Conservation (phyloP, 2,888 invertebrate genomes). For the Carterocephalus palaemon region DNA sequence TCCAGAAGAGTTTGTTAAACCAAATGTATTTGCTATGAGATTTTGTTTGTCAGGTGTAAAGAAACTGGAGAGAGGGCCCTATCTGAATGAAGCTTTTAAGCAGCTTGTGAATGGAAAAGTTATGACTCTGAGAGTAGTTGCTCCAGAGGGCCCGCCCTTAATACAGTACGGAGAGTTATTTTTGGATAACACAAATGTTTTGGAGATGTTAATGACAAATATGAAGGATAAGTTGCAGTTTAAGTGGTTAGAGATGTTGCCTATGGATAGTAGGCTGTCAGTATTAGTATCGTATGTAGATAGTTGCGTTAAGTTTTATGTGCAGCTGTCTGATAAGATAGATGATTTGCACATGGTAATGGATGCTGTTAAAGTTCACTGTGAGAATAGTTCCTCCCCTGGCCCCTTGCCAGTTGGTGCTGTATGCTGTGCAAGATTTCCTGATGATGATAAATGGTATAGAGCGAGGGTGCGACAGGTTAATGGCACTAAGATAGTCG, state of each 20-base stretch:
- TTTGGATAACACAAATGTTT: slow-evolving; percentile 78
- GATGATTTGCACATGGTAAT: slow-evolving; percentile 82
- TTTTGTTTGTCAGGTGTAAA: slow-evolving; percentile 85
- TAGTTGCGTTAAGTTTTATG: slow-evolving; percentile 85
- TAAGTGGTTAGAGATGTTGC: slow-evolving; percentile 58
- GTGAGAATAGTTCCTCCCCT: slow-evolving; percentile 69
- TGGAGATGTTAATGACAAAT: slow-evolving; percentile 74
- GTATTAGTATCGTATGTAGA: slow-evolving; percentile 82
- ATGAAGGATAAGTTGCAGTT: slow-evolving; percentile 66
- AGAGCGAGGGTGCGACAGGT: slow-evolving; percentile 87
- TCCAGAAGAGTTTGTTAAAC: slow-evolving; percentile 84
- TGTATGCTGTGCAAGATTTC: slow-evolving; percentile 89
- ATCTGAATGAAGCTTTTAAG: slow-evolving; percentile 85
- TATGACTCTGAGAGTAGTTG: slow-evolving; percentile 82
- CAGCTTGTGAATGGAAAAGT: slow-evolving; percentile 81
- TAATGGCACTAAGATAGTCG: slow-evolving; percentile 78
- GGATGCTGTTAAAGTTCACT: slow-evolving; percentile 81
- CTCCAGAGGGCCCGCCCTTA: slow-evolving; percentile 84
- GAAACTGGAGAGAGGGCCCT: slow-evolving; percentile 77
- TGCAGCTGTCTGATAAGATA: slow-evolving; percentile 82
- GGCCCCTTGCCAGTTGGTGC: slow-evolving; percentile 77
- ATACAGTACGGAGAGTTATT: slow-evolving; percentile 87
- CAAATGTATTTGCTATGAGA: slow-evolving; percentile 86
- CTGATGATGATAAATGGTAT: slow-evolving; percentile 92
- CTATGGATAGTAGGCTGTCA: slow-evolving; percentile 59